Percentiles rank a stretch among this genome's conserved stretches.
Conservation (phyloP, 2,113 vertebrate genomes). For the Ophthalmolycus amberensis region DNA sequence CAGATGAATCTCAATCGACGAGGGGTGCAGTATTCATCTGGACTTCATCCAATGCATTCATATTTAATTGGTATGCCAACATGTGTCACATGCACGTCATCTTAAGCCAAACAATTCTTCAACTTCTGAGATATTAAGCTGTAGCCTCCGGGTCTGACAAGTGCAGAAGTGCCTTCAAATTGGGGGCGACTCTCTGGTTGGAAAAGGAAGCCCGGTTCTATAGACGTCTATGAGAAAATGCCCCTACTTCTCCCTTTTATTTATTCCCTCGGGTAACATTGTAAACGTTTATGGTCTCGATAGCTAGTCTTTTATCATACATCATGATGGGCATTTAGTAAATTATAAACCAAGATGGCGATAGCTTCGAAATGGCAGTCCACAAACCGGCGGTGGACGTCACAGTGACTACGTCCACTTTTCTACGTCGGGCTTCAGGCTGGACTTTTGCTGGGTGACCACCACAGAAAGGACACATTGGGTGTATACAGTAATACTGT, state of each 20-base stretch:
- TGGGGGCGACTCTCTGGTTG: too few species aligned
- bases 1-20: conserved; percentile 55
- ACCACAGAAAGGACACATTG: conserved; percentile 19
- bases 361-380: background rate
- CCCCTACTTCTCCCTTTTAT: too few species aligned
- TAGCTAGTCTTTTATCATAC: too few species aligned
- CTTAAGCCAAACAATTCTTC: conserved; percentile 20
- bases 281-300: too few species aligned
- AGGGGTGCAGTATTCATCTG: conserved; percentile 57
- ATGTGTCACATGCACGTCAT: background rate
- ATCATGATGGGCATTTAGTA: too few species aligned
- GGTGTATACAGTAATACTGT: conserved; percentile 9
- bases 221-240: too few species aligned
- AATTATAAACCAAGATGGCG: background rate
- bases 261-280: too few species aligned
- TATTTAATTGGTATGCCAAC: conserved; percentile 20
- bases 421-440: conserved; percentile 25
- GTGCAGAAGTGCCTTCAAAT: background rate
- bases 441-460: background rate
- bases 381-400: background rate
- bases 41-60: conserved; percentile 40
- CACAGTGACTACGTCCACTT: background rate
- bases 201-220: too few species aligned
- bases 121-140: conserved; percentile 31
- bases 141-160: too few species aligned